A percentile compares a stretch with the other conserved stretches of the same genome.
Evolutionary conservation across 2,113 vertebrate genomes (phyloP).

Genomic region (Microtus ochrogaster): DNA sequence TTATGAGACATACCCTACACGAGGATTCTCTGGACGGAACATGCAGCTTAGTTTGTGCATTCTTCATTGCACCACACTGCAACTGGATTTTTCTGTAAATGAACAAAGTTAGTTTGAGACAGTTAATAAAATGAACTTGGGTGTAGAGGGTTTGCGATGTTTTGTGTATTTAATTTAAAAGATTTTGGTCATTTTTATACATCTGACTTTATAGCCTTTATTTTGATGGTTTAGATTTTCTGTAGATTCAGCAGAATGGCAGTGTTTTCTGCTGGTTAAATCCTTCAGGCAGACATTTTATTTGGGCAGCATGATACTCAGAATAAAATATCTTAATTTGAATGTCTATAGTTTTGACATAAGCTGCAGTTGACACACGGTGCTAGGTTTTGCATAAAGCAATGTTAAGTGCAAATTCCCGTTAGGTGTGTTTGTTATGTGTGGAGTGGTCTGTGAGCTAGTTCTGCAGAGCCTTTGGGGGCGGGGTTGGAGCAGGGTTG

Average conservation of each 20-base stretch:
- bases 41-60: slow-evolving; percentile 74
- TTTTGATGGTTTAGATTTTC: slow-evolving; percentile 38
- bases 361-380: neutral
- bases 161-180: slow-evolving; percentile 45
- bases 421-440: neutral
- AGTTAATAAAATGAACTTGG: slow-evolving; percentile 58
- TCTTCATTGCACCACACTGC: slow-evolving; percentile 75
- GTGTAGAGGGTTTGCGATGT: neutral
- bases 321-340: slow-evolving; percentile 57
- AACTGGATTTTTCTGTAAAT: slow-evolving; percentile 65
- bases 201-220: neutral
- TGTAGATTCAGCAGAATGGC: neutral
- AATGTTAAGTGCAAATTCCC: neutral
- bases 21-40: slow-evolving; percentile 77
- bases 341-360: slow-evolving; percentile 14
- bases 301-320: slow-evolving; percentile 45
- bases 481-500: neutral
- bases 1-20: slow-evolving; percentile 69
- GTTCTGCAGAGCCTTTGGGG: neutral
- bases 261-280: slow-evolving; percentile 9
- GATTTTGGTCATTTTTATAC: slow-evolving; percentile 10
- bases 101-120: slow-evolving; percentile 47
- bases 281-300: neutral
- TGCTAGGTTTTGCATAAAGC: neutral
- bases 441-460: neutral